A percentile compares a stretch with the other conserved stretches of the same genome.
phyloP scores from a whole-genome alignment of 2,888 invertebrate species.

The Ditylenchus weischeri region DNA sequence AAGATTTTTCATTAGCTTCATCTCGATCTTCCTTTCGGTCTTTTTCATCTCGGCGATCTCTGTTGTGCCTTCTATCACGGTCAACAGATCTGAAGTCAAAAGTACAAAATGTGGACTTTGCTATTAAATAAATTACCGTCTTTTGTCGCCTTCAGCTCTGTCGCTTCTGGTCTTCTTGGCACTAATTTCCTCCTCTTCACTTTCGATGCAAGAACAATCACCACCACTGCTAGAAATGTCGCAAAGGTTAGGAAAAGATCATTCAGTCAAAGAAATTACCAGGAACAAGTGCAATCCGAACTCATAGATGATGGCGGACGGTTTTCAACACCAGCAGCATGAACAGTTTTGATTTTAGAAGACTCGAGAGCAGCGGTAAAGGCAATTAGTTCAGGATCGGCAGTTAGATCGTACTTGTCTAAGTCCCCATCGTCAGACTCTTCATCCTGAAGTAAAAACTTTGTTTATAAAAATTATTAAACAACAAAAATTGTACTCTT shows the following conservation, averaged over 20 bases:
- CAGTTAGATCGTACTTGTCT: conserved; percentile 52
- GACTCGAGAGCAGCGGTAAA: conserved; percentile 22
- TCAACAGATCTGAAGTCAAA: conserved; percentile 5
- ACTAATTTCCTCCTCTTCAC: conserved; percentile 36
- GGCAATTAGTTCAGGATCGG: conserved; percentile 46
- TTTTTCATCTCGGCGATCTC: conserved; percentile 3
- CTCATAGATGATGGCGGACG: conserved; percentile 18
- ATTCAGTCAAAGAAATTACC: no score
- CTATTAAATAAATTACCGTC: conserved; percentile 19
- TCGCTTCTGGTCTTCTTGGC: conserved; percentile 15
- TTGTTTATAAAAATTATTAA: no score
- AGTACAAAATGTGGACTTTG: background rate
- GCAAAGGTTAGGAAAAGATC: no score
- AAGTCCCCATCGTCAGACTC: conserved; percentile 48
- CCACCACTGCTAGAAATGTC: conserved; percentile 44
- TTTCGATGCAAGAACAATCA: conserved; percentile 54
- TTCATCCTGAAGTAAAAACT: conserved; percentile 29
- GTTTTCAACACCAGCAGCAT: conserved; percentile 5
- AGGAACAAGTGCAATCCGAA: conserved; percentile 54
- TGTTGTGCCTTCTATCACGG: background rate
- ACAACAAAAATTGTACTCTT: no score
- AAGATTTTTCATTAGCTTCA: background rate
- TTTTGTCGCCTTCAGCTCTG: conserved; percentile 5
- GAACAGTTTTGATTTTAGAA: conserved; percentile 1
- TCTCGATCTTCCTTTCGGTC: conserved; percentile 7